phyloP scores from a whole-genome alignment of 1,140 invertebrate species.

The Thalassaphorura encarpata region DNA sequence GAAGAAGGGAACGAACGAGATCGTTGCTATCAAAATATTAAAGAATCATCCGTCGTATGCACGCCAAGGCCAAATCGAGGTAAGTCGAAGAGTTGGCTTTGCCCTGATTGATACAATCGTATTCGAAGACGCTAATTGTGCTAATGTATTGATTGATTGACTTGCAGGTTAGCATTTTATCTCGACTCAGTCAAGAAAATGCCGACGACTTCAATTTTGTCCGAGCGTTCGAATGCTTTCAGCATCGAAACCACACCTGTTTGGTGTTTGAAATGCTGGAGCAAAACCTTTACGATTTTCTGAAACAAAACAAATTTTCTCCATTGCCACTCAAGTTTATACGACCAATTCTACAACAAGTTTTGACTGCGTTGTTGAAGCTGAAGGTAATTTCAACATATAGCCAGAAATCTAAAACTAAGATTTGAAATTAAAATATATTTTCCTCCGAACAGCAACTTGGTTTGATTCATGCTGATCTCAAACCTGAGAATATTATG shows the following conservation, averaged over 20 bases:
- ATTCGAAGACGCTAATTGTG: not conserved
- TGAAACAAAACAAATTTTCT: slow-evolving; percentile 99
- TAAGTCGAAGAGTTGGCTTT: slow-evolving; percentile 39
- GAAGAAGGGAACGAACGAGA: slow-evolving; percentile 99
- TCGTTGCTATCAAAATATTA: slow-evolving; percentile 98
- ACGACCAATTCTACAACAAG: slow-evolving; percentile 96
- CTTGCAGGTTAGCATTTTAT: slow-evolving; percentile 81
- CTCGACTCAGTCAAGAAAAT: slow-evolving; percentile 95
- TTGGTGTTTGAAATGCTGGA: slow-evolving; percentile 99
- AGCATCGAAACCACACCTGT: slow-evolving; percentile 99
- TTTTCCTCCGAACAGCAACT: slow-evolving; percentile 61
- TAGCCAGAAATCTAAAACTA: too few species aligned
- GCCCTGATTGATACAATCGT: not conserved
- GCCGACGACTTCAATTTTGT: slow-evolving; percentile 99
- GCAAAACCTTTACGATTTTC: slow-evolving; percentile 99
- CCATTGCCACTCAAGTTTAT: slow-evolving; percentile 97
- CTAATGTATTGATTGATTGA: slow-evolving; percentile 10
- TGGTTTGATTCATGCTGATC: slow-evolving; percentile 96
- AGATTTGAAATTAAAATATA: not conserved
- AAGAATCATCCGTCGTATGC: slow-evolving; percentile 99
- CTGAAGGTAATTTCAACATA: slow-evolving; percentile 61
- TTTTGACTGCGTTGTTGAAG: slow-evolving; percentile 94
- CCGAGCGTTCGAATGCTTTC: slow-evolving; percentile 98
- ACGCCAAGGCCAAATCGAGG: slow-evolving; percentile 98
- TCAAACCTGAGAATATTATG: slow-evolving; percentile 99